Evolutionary conservation across 2,113 vertebrate genomes (phyloP).

Genomic region (Ceyx cyanopectus): DNA sequence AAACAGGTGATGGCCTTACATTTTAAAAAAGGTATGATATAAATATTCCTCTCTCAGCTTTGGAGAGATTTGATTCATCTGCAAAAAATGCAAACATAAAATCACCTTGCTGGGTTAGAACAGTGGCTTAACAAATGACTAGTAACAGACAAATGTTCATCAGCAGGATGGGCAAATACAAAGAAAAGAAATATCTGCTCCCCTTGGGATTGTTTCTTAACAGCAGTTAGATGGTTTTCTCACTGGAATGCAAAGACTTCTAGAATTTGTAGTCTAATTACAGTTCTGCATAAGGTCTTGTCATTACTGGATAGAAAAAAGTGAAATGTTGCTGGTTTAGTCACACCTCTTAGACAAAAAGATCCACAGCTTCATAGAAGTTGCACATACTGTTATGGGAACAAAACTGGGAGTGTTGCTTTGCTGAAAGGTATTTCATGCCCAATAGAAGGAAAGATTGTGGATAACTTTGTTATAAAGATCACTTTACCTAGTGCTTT

Average conservation of each 20-base stretch:
- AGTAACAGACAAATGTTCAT: not conserved
- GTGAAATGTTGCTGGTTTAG: not conserved
- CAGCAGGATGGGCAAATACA: not conserved
- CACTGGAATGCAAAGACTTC: not conserved
- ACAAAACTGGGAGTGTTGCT: constrained; percentile 40
- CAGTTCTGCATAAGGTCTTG: not conserved
- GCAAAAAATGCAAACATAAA: not conserved
- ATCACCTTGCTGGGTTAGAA: not conserved
- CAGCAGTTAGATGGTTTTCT: not conserved
- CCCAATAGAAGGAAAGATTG: constrained; percentile 30
- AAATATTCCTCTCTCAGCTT: not conserved
- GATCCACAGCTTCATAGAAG: constrained; percentile 29
- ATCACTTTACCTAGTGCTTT: not conserved
- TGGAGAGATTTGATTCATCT: not conserved
- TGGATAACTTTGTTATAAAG: not conserved
- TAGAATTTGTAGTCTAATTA: not conserved
- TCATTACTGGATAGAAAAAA: not conserved
- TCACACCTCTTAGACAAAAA: not conserved
- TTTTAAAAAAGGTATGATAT: not conserved
- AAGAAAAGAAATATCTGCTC: not conserved
- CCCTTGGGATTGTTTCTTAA: not conserved
- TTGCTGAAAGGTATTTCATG: not conserved
- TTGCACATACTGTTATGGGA: constrained; percentile 57
- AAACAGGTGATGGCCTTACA: not conserved
- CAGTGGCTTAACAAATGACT: not conserved